Percentiles rank a stretch among this genome's conserved stretches.
These are phyloP conservation scores for Ormyrus rosae DNA, from an alignment of 2,888 invertebrate genomes.

Conservation along the genomic window DNA sequence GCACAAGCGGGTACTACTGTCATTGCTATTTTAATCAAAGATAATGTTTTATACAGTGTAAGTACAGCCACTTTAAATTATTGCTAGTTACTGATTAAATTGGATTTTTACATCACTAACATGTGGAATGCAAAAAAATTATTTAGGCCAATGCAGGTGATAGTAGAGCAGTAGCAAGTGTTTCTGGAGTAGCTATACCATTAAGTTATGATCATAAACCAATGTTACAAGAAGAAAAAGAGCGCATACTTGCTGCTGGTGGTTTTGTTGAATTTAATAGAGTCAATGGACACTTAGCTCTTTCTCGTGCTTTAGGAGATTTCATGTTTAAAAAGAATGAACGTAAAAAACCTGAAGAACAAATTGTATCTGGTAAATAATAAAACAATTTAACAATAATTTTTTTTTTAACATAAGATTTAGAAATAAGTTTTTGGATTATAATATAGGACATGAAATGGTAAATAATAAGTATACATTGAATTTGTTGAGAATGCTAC, in stretches of 20 bases:
- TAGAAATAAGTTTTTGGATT: no score
- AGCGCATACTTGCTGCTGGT: slow-evolving; percentile 94
- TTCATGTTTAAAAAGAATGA: slow-evolving; percentile 96
- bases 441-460: no score
- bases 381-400: background rate
- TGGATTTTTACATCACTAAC: background rate
- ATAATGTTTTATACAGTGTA: slow-evolving; percentile 91
- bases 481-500: no score
- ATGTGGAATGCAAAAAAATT: slow-evolving; percentile 9
- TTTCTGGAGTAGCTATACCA: slow-evolving; percentile 83
- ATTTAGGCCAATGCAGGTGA: slow-evolving; percentile 95
- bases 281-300: slow-evolving; percentile 98
- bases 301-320: slow-evolving; percentile 97
- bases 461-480: no score
- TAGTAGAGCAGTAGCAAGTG: slow-evolving; percentile 94
- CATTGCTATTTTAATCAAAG: slow-evolving; percentile 89
- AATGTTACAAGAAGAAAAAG: slow-evolving; percentile 89
- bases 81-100: slow-evolving; percentile 6
- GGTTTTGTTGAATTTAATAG: slow-evolving; percentile 98
- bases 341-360: slow-evolving; percentile 90
- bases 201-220: slow-evolving; percentile 97
- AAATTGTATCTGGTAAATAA: slow-evolving; percentile 93
- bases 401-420: no score
- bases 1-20: slow-evolving; percentile 98
- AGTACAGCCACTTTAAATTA: slow-evolving; percentile 65